These are phyloP conservation scores for Agapornis roseicollis DNA, from an alignment of 2,113 vertebrate genomes.

Conservation along the genomic window DNA sequence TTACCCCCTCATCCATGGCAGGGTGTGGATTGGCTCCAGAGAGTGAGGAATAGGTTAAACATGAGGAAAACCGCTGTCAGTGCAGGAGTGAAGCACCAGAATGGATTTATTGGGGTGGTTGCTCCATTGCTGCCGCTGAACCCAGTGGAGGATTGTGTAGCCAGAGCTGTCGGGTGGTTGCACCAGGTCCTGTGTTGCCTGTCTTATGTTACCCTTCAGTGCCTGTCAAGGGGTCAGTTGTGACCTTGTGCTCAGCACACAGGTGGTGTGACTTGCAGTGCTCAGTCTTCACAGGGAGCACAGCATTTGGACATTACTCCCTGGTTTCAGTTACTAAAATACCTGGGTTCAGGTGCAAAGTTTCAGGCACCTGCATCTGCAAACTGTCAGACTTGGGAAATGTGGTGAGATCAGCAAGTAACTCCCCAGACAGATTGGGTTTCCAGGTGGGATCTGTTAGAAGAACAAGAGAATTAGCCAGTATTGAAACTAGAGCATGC, in stretches of 20 bases:
- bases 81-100: background rate
- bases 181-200: background rate
- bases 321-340: background rate
- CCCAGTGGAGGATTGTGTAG: background rate
- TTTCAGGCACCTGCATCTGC: background rate
- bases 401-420: background rate
- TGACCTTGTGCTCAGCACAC: background rate
- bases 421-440: background rate
- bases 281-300: background rate
- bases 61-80: accelerated
- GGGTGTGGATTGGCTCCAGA: background rate
- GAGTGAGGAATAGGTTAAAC: background rate
- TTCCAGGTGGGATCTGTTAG: background rate
- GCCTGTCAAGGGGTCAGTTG: background rate
- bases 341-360: background rate
- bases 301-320: background rate
- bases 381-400: background rate
- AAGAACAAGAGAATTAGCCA: background rate
- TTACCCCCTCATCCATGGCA: background rate
- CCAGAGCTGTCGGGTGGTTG: background rate
- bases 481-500: background rate
- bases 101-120: accelerated
- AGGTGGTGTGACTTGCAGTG: background rate
- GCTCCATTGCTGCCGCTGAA: background rate
- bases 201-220: background rate